phyloP scores from a whole-genome alignment of 2,888 invertebrate genomes.

The Platycnemis pennipes region DNA sequence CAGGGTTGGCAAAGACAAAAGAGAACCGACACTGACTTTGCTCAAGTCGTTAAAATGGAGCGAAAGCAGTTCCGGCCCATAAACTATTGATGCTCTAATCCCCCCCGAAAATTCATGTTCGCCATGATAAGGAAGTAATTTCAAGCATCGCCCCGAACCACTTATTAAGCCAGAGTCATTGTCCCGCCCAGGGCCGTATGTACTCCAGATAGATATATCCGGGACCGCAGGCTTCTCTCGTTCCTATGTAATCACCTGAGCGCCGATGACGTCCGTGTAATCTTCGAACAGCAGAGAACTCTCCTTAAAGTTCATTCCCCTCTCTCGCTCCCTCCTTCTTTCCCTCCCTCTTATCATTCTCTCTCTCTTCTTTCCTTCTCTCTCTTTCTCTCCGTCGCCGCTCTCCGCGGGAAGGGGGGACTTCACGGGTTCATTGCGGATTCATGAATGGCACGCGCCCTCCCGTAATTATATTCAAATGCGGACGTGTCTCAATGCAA shows the following conservation, averaged over 20 bases:
- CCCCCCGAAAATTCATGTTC: neutral
- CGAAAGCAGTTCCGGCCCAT: no score
- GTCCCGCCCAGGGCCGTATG: neutral
- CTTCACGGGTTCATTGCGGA: neutral
- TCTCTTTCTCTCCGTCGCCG: neutral
- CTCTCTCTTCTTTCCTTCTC: neutral
- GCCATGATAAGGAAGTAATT: neutral
- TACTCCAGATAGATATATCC: neutral
- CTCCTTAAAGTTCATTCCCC: slow-evolving; percentile 6
- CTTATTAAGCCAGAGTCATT: neutral
- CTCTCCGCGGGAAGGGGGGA: no score
- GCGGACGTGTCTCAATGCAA: neutral
- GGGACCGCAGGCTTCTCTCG: neutral
- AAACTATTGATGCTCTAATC: no score
- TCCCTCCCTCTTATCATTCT: no score
- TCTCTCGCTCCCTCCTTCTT: neutral
- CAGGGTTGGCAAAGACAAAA: no score
- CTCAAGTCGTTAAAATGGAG: no score
- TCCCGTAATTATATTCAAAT: slow-evolving; percentile 31
- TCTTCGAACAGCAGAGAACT: neutral
- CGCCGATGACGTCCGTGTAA: neutral
- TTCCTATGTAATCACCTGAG: neutral
- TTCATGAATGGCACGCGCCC: neutral
- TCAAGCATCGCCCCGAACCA: neutral
- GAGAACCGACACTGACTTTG: no score